Evolutionary conservation across 1,140 invertebrate species (phyloP).

Genomic region (Aethina tumida): DNA sequence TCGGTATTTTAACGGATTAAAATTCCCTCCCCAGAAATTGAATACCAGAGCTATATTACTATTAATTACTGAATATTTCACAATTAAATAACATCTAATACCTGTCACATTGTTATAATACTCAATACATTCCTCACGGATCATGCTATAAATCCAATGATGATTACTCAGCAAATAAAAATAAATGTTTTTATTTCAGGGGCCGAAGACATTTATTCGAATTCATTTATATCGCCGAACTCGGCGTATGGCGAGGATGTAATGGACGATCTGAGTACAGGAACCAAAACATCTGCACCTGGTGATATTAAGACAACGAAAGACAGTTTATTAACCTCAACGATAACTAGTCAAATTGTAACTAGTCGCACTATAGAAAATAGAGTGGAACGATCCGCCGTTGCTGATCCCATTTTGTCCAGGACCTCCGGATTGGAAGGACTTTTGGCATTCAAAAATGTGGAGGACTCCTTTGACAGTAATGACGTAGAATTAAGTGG

Average conservation of each 20-base stretch:
- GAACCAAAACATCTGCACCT: constrained; percentile 15
- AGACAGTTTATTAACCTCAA: no score
- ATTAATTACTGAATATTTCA: no score
- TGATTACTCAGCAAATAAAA: no score
- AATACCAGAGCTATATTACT: no score
- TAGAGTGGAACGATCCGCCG: constrained; percentile 34
- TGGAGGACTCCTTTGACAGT: constrained; percentile 28
- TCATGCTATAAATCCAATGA: no score
- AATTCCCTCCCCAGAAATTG: no score
- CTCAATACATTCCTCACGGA: no score
- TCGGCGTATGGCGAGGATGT: constrained; percentile 31
- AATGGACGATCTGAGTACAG: constrained; percentile 9
- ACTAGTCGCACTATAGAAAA: no score
- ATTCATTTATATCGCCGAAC: constrained; percentile 47
- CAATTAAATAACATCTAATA: no score
- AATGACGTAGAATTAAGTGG: constrained; percentile 33
- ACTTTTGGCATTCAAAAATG: constrained; percentile 30
- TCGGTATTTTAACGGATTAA: no score
- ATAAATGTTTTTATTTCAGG: constrained; percentile 17
- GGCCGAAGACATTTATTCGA: constrained; percentile 40
- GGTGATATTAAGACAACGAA: constrained; percentile 14
- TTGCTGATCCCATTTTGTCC: constrained; percentile 36
- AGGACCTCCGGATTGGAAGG: constrained; percentile 37
- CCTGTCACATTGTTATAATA: no score
- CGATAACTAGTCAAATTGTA: no score